These are phyloP conservation scores for Crotalus viridis DNA, from an alignment of 2,113 vertebrate species.

Conservation along the genomic window DNA sequence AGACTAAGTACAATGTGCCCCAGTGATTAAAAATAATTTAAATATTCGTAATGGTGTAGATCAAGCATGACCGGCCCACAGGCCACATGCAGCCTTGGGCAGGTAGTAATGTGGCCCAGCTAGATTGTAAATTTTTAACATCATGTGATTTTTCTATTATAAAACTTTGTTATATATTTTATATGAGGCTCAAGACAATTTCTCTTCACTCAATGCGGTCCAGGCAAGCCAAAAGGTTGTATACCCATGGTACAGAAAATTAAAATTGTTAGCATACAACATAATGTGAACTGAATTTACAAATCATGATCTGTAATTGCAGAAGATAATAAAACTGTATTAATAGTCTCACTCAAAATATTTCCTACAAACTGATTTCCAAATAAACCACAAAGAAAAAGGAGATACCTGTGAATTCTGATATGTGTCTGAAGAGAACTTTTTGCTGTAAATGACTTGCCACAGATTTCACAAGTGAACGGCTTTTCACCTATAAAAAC, in stretches of 20 bases:
- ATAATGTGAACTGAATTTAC: neutral
- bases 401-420: slow-evolving; percentile 88
- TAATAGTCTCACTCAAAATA: neutral
- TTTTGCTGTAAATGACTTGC: slow-evolving; percentile 95
- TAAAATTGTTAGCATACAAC: neutral
- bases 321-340: neutral
- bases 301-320: neutral
- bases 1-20: neutral
- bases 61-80: neutral
- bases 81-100: neutral
- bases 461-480: slow-evolving; percentile 97
- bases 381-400: neutral
- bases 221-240: neutral
- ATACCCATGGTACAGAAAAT: neutral
- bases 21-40: neutral
- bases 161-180: neutral
- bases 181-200: neutral
- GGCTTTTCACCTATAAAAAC: slow-evolving; percentile 88
- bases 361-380: neutral
- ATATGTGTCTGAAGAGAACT: slow-evolving; percentile 97
- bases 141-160: neutral
- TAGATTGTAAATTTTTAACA: neutral
- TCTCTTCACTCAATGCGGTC: neutral
- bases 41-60: neutral
- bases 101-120: neutral